phyloP scores from a whole-genome alignment of 1,140 invertebrate species.

The Penaeus chinensis region DNA sequence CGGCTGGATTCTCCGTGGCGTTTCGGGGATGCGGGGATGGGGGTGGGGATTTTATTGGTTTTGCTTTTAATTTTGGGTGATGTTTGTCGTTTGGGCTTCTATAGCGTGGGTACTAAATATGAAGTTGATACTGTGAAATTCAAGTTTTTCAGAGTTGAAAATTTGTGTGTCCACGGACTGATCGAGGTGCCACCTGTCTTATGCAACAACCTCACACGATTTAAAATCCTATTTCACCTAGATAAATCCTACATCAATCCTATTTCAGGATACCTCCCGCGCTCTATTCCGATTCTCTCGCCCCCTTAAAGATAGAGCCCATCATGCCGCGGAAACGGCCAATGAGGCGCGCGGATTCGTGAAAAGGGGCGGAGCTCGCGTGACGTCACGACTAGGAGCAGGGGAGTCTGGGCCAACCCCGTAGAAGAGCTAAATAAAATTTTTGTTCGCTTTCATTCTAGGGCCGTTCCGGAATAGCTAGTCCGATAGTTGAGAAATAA shows the following conservation, averaged over 20 bases:
- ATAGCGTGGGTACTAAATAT: no score
- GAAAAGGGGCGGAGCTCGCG: conserved; percentile 34
- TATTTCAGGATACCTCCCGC: not conserved
- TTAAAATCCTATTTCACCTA: no score
- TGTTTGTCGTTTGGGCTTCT: no score
- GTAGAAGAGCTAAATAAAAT: conserved; percentile 61
- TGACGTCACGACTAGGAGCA: conserved; percentile 41
- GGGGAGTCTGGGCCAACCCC: conserved; percentile 47
- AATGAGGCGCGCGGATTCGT: conserved; percentile 25
- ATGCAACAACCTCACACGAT: no score
- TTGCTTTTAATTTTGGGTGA: no score
- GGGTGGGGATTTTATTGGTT: no score
- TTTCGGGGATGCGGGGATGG: not conserved
- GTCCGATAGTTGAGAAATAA: conserved; percentile 58
- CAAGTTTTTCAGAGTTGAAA: no score
- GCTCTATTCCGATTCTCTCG: not conserved
- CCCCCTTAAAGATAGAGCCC: conserved; percentile 54
- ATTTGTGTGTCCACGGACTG: no score
- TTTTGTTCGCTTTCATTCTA: conserved; percentile 62
- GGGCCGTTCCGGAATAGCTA: conserved; percentile 56
- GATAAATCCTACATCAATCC: not conserved
- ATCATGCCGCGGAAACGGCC: conserved; percentile 24
- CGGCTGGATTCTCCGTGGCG: not conserved
- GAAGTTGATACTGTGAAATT: no score
- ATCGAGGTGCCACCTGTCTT: no score